Evolutionary conservation across 1,140 invertebrate species (phyloP).

Genomic region (Gonioctena quinquepunctata): DNA sequence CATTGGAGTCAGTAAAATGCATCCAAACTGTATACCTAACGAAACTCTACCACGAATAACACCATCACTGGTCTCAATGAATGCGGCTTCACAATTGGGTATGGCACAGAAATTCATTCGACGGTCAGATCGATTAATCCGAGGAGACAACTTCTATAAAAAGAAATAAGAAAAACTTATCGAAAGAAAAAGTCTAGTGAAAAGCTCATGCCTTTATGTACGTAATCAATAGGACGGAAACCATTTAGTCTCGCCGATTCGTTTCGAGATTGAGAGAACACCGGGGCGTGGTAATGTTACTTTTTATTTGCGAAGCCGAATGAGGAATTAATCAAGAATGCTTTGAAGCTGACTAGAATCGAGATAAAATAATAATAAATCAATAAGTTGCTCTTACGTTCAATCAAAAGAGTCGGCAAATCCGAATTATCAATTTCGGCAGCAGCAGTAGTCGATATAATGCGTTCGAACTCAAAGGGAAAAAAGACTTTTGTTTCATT

Average conservation of each 20-base stretch:
- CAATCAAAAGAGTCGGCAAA: neutral
- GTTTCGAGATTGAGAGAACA: slow-evolving; percentile 27
- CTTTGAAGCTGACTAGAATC: neutral
- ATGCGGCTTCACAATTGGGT: no score
- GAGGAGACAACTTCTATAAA: neutral
- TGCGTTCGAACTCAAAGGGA: neutral
- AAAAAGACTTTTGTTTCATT: neutral
- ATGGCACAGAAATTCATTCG: neutral
- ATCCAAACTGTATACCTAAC: no score
- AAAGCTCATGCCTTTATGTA: neutral
- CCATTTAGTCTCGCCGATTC: slow-evolving; percentile 31
- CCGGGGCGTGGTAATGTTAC: neutral
- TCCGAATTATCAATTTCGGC: neutral
- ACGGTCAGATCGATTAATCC: neutral
- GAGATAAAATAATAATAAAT: neutral
- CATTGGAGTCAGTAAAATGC: no score
- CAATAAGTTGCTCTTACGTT: neutral
- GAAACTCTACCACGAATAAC: no score
- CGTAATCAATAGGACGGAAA: neutral
- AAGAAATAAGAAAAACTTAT: neutral
- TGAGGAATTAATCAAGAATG: slow-evolving; percentile 34
- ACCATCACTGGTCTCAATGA: no score
- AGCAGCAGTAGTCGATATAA: neutral
- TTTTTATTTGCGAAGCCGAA: slow-evolving; percentile 29
- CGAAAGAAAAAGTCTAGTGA: neutral